Conservation (phyloP, 2,888 invertebrate species). For the Stomorhina lunata region DNA sequence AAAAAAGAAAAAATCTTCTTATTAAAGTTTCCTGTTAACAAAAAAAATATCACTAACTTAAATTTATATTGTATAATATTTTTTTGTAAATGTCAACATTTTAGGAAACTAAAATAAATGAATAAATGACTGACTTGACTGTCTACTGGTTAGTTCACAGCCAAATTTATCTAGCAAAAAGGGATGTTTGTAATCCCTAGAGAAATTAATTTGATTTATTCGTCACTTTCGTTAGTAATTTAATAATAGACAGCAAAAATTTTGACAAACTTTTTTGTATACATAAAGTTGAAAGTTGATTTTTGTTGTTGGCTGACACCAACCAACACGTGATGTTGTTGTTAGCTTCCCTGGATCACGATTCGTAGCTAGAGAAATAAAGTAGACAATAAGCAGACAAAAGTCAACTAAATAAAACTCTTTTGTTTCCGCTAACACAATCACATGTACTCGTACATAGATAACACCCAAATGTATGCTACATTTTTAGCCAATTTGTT, state of each 20-base stretch:
- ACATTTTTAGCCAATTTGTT: slow-evolving; percentile 1
- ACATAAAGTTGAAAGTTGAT: slow-evolving; percentile 50
- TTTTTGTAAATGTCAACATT: not conserved
- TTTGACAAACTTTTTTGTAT: slow-evolving; percentile 40
- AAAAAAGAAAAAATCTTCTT: not conserved
- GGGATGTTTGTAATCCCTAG: slow-evolving; percentile 54
- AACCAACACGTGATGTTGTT: slow-evolving; percentile 7
- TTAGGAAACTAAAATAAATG: not conserved
- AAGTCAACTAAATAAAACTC: slow-evolving; percentile 41
- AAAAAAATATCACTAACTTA: not conserved
- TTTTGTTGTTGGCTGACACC: slow-evolving; percentile 19
- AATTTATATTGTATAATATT: not conserved
- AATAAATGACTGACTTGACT: slow-evolving; percentile 5
- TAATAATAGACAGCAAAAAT: slow-evolving; percentile 44
- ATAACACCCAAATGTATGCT: not conserved
- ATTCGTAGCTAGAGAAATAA: not conserved
- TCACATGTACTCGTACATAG: not conserved
- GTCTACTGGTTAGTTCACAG: too few species aligned
- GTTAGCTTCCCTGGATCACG: not conserved
- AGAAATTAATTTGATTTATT: slow-evolving; percentile 71
- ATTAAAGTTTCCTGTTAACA: not conserved
- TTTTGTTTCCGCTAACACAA: too few species aligned
- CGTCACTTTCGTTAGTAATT: slow-evolving; percentile 64
- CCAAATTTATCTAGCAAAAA: too few species aligned
- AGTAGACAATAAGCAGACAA: slow-evolving; percentile 57